phyloP scores from a whole-genome alignment of 2,888 invertebrate species.

The Pogonocherus hispidulus region DNA sequence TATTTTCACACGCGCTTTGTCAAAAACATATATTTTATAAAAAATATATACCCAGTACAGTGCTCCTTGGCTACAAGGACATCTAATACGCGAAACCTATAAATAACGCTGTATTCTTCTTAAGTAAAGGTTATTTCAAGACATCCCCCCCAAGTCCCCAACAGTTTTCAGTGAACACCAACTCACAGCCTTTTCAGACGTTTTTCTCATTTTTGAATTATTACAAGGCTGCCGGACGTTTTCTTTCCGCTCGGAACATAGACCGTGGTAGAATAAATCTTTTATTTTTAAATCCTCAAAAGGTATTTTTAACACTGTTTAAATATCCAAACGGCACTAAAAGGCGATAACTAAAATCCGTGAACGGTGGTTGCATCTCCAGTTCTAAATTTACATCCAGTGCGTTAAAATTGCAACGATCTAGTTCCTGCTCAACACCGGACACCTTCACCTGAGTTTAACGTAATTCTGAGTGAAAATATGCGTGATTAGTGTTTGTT shows the following conservation, averaged over 20 bases:
- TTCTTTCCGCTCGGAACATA: neutral
- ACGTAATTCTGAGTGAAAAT: conserved; percentile 4
- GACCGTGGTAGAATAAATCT: neutral
- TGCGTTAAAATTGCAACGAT: conserved; percentile 36
- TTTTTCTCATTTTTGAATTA: conserved; percentile 28
- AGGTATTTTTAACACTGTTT: neutral
- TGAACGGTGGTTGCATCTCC: neutral
- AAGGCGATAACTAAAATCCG: conserved; percentile 21
- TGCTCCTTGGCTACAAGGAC: conserved; percentile 19
- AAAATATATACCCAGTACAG: neutral
- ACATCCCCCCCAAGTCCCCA: conserved; percentile 43
- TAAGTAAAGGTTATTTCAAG: conserved; percentile 50
- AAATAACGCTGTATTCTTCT: conserved; percentile 24
- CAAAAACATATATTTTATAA: neutral
- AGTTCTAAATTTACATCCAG: conserved; percentile 3
- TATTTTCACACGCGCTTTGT: neutral
- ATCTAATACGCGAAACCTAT: conserved; percentile 23
- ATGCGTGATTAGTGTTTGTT: neutral
- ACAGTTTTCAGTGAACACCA: conserved; percentile 30
- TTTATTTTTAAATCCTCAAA: conserved; percentile 4
- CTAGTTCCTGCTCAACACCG: conserved; percentile 44
- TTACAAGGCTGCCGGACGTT: conserved; percentile 9
- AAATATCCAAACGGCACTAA: conserved; percentile 19
- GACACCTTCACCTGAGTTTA: neutral
- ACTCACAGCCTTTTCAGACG: conserved; percentile 14